phyloP scores from a whole-genome alignment of 2,797 vertebrate species.

The Galago senegalensis region DNA sequence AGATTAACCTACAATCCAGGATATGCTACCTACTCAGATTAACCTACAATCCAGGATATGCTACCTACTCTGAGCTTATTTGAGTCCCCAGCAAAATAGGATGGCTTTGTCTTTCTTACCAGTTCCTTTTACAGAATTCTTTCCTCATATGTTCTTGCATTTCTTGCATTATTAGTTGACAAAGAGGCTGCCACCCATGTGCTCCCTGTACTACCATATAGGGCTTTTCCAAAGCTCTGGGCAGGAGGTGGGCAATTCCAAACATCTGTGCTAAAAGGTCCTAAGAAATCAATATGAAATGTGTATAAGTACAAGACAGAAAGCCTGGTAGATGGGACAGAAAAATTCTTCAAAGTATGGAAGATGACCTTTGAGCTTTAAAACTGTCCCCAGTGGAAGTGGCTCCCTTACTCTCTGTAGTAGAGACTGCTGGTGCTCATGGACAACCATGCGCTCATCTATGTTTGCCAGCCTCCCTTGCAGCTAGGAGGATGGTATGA shows the following conservation, averaged over 20 bases:
- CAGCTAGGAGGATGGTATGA: not conserved
- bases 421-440: not conserved
- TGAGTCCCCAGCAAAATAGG: slow-evolving; percentile 27
- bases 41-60: slow-evolving; percentile 29
- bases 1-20: slow-evolving; percentile 3
- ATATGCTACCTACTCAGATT: not conserved
- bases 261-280: not conserved
- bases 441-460: not conserved
- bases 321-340: not conserved
- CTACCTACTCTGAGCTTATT: slow-evolving; percentile 52
- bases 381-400: not conserved
- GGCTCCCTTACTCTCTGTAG: not conserved
- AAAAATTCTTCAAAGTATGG: slow-evolving; percentile 35
- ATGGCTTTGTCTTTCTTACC: not conserved
- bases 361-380: not conserved
- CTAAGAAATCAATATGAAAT: no score
- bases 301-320: not conserved
- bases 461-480: not conserved
- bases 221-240: not conserved
- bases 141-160: not conserved
- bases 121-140: not conserved
- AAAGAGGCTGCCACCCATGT: not conserved
- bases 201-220: not conserved
- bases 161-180: slow-evolving; percentile 11
- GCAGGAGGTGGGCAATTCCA: not conserved